A percentile compares a stretch with the other conserved stretches of the same genome.
Evolutionary conservation across 2,797 vertebrate species (phyloP).

Genomic region (Phoxinus dragarum): DNA sequence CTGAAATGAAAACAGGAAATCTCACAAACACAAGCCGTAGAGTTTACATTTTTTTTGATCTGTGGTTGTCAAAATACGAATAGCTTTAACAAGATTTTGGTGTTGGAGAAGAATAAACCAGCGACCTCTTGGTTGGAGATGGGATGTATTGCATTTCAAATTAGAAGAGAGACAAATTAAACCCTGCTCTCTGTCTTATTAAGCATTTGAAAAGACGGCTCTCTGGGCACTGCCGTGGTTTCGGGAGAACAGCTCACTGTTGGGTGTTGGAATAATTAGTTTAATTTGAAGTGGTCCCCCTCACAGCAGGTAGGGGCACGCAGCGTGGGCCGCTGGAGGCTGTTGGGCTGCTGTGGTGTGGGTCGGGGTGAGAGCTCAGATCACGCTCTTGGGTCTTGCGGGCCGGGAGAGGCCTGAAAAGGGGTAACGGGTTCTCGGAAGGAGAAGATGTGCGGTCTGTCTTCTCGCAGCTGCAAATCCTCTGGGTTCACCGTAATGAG

Average conservation of each 20-base stretch:
- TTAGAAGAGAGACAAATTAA: constrained; percentile 30
- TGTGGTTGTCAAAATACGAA: background rate
- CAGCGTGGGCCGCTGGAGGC: constrained; percentile 74
- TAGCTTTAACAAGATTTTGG: background rate
- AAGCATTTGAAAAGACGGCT: constrained; percentile 45
- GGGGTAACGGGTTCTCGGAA: constrained; percentile 28
- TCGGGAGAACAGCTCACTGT: constrained; percentile 50
- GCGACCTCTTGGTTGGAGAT: constrained; percentile 22
- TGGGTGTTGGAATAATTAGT: constrained; percentile 75
- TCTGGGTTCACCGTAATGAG: constrained; percentile 4
- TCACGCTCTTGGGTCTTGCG: constrained; percentile 50
- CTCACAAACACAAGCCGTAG: background rate
- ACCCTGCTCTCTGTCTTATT: constrained; percentile 37
- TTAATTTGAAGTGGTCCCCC: constrained; percentile 73
- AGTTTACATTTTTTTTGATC: background rate
- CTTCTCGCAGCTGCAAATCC: background rate
- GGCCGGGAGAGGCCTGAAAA: constrained; percentile 22
- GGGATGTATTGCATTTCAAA: constrained; percentile 50
- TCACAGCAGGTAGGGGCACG: constrained; percentile 75
- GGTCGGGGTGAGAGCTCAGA: constrained; percentile 32
- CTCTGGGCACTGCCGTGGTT: constrained; percentile 49
- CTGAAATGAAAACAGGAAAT: background rate
- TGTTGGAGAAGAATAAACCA: constrained; percentile 1
- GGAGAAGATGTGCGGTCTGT: constrained; percentile 22
- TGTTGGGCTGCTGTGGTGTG: constrained; percentile 53